These are phyloP conservation scores for Caerostris extrusa DNA, from an alignment of 1,140 invertebrate genomes.

Conservation along the genomic window DNA sequence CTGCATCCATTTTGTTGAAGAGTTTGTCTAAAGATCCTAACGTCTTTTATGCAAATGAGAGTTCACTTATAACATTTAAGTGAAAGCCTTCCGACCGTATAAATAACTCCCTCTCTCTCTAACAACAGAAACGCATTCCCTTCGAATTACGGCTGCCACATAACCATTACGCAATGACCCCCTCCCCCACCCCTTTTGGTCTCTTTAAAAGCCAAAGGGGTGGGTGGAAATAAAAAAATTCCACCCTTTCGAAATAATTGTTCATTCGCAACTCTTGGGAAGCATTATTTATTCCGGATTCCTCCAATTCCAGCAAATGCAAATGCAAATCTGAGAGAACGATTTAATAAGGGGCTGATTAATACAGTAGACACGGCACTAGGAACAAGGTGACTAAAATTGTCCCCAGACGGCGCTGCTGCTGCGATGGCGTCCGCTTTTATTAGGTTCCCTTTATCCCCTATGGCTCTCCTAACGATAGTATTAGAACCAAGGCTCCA, in stretches of 20 bases:
- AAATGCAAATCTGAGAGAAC: conserved; percentile 71
- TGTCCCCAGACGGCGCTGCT: conserved; percentile 64
- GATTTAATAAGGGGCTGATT: conserved; percentile 76
- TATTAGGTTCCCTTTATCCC: conserved; percentile 58
- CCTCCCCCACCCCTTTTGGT: not conserved
- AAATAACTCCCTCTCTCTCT: conserved; percentile 56
- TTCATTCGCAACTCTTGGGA: conserved; percentile 14
- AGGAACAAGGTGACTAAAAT: conserved; percentile 43
- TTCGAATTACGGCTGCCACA: conserved; percentile 67
- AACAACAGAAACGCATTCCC: conserved; percentile 56
- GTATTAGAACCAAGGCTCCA: conserved; percentile 51
- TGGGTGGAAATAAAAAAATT: conserved; percentile 19
- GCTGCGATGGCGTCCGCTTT: conserved; percentile 27
- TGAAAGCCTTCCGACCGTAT: conserved; percentile 27
- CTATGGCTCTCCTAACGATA: conserved; percentile 39
- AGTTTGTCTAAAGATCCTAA: conserved; percentile 66
- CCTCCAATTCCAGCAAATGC: conserved; percentile 38
- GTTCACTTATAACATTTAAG: conserved; percentile 70
- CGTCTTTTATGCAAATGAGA: conserved; percentile 74
- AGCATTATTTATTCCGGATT: conserved; percentile 72
- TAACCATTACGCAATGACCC: conserved; percentile 56
- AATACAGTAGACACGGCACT: conserved; percentile 45
- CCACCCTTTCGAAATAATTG: conserved; percentile 54
- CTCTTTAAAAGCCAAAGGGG: conserved; percentile 20
- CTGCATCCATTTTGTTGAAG: conserved; percentile 39